A percentile compares a stretch with the other conserved stretches of the same genome.
Evolutionary conservation across 2,888 invertebrate species (phyloP).

Genomic region (Spatulosminthurus flaviceps): DNA sequence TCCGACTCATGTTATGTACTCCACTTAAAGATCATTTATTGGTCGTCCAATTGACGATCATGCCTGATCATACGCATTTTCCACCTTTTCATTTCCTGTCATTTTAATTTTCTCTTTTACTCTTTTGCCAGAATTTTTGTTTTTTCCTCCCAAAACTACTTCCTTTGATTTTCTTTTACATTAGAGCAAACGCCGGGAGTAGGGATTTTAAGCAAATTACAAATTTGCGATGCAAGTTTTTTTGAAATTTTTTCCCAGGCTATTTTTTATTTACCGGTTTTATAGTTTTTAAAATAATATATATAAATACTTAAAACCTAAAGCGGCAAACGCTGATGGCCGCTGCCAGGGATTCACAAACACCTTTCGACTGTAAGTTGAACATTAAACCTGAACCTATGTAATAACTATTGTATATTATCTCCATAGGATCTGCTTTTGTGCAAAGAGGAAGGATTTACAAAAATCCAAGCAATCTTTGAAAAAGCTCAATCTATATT

Average conservation of each 20-base stretch:
- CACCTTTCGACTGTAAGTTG: neutral
- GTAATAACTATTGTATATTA: neutral
- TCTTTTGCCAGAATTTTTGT: too few species aligned
- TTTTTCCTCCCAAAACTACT: too few species aligned
- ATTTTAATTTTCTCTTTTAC: neutral
- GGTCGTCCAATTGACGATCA: neutral
- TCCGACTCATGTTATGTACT: constrained; percentile 3
- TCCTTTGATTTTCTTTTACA: too few species aligned
- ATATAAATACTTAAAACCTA: too few species aligned
- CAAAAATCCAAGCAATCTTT: constrained; percentile 86
- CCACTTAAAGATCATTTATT: neutral
- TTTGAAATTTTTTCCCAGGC: neutral
- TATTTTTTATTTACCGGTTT: neutral
- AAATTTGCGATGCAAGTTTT: too few species aligned
- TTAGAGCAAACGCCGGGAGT: too few species aligned
- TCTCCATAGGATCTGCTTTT: constrained; percentile 79
- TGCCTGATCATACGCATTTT: neutral
- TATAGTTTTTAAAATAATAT: too few species aligned
- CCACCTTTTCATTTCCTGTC: neutral
- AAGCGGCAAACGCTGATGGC: neutral
- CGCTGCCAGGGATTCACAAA: neutral
- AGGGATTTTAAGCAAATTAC: too few species aligned
- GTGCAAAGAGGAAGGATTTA: constrained; percentile 93
- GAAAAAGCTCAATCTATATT: constrained; percentile 90
- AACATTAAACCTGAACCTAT: too few species aligned